Percentiles rank a stretch among this genome's conserved stretches.
Evolutionary conservation across 2,888 invertebrate species (phyloP).

Genomic region (Trichacis sp.): DNA sequence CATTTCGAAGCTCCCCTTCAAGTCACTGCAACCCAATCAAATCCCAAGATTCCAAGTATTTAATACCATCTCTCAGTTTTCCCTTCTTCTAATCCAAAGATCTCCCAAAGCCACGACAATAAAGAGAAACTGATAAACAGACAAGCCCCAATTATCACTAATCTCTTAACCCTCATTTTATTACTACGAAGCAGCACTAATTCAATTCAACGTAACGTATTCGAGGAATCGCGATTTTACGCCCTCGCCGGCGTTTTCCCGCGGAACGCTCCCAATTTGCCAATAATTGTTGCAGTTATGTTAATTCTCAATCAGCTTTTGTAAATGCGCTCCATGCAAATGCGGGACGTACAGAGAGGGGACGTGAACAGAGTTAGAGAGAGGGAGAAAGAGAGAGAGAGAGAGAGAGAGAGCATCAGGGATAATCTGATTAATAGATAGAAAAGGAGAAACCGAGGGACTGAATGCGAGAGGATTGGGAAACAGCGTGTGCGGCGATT

Average conservation of each 20-base stretch:
- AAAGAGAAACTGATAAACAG: too few relatives aligned
- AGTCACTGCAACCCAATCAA: too few relatives aligned
- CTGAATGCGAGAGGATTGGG: slow-evolving; percentile 23
- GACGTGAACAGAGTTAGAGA: slow-evolving; percentile 23
- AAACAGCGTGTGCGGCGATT: slow-evolving; percentile 52
- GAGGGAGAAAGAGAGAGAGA: neutral
- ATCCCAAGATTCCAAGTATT: too few relatives aligned
- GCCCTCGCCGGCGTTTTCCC: slow-evolving; percentile 10
- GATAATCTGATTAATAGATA: slow-evolving; percentile 37
- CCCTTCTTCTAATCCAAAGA: too few relatives aligned
- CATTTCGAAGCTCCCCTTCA: too few relatives aligned
- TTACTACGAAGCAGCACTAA: too few relatives aligned
- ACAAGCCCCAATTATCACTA: too few relatives aligned
- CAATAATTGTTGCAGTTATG: slow-evolving; percentile 65
- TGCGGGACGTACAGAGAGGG: slow-evolving; percentile 33
- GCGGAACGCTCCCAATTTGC: slow-evolving; percentile 55
- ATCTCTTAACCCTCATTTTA: too few relatives aligned
- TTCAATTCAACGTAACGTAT: too few relatives aligned
- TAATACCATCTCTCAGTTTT: too few relatives aligned
- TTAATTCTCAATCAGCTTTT: slow-evolving; percentile 62
- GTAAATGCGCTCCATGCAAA: slow-evolving; percentile 57
- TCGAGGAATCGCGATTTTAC: slow-evolving; percentile 7
- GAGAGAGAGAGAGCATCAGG: neutral
- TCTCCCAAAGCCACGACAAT: too few relatives aligned
- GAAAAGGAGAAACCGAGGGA: slow-evolving; percentile 22